Evolutionary conservation across 2,797 vertebrate genomes (phyloP).

Genomic region (Hippopotamyrus pictus): DNA sequence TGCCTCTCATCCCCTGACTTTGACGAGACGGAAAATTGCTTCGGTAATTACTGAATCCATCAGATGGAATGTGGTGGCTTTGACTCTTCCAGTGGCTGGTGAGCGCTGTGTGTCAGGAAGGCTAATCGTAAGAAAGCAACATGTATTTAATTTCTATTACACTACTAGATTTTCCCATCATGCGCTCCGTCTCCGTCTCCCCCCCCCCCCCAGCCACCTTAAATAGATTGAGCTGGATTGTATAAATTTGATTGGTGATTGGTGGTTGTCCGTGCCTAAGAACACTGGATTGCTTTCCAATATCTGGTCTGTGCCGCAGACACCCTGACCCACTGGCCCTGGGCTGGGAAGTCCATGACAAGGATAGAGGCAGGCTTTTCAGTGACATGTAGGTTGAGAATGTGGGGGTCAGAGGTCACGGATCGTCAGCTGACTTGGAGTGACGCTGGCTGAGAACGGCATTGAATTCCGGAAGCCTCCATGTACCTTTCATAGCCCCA

Average conservation of each 20-base stretch:
- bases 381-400: neutral
- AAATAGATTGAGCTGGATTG: conserved; percentile 61
- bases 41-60: neutral
- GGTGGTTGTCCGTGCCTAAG: conserved; percentile 63
- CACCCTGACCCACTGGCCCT: conserved; percentile 73
- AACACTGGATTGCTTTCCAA: conserved; percentile 71
- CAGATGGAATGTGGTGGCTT: neutral
- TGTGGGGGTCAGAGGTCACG: neutral
- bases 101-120: neutral
- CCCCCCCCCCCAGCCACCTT: conserved; percentile 23
- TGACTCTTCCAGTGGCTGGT: neutral
- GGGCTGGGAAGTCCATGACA: conserved; percentile 25
- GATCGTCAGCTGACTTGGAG: neutral
- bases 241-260: conserved; percentile 70
- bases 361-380: neutral
- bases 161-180: conserved; percentile 23
- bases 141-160: neutral
- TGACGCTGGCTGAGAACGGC: neutral
- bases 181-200: neutral
- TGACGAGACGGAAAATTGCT: neutral
- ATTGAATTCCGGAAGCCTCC: neutral
- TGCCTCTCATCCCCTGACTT: neutral
- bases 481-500: neutral
- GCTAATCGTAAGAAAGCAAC: neutral
- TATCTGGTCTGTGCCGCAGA: conserved; percentile 80